Percentiles rank a stretch among this genome's conserved stretches.
Conservation (phyloP, 2,113 vertebrate species). For the Megalops atlanticus region DNA sequence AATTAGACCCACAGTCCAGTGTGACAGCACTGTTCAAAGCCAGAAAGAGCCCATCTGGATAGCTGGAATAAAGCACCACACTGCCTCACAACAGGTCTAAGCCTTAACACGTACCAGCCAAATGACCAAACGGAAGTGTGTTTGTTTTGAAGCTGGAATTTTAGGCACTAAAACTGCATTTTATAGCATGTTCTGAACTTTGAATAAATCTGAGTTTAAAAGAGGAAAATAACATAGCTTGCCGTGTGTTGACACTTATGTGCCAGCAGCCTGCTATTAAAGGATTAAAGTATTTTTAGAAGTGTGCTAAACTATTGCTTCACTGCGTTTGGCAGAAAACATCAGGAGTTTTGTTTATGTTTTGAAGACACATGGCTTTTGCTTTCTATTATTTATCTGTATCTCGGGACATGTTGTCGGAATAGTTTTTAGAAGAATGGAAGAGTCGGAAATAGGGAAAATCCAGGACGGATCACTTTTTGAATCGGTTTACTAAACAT, state of each 20-base stretch:
- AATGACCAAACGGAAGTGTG: neutral
- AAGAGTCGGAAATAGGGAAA: too few relatives aligned
- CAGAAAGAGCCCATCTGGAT: too few relatives aligned
- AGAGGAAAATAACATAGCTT: neutral
- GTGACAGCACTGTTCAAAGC: neutral
- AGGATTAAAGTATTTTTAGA: conserved; percentile 8
- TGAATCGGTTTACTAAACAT: neutral
- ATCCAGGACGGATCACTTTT: neutral
- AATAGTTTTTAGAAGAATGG: neutral
- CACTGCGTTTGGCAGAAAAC: neutral
- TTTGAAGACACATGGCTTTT: neutral
- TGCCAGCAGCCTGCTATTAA: neutral
- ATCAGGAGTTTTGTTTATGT: neutral
- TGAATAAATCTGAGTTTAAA: neutral
- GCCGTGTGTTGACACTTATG: neutral
- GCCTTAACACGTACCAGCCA: neutral
- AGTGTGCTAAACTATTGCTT: neutral
- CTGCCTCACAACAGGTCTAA: neutral
- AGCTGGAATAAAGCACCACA: neutral
- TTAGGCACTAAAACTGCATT: conserved; percentile 39
- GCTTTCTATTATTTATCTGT: neutral
- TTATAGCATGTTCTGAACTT: conserved; percentile 22
- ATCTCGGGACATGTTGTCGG: neutral
- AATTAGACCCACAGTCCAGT: neutral
- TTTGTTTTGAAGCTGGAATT: conserved; percentile 18